These are phyloP conservation scores for Pyrochroa serraticornis DNA, from an alignment of 2,888 invertebrate species.

Conservation along the genomic window DNA sequence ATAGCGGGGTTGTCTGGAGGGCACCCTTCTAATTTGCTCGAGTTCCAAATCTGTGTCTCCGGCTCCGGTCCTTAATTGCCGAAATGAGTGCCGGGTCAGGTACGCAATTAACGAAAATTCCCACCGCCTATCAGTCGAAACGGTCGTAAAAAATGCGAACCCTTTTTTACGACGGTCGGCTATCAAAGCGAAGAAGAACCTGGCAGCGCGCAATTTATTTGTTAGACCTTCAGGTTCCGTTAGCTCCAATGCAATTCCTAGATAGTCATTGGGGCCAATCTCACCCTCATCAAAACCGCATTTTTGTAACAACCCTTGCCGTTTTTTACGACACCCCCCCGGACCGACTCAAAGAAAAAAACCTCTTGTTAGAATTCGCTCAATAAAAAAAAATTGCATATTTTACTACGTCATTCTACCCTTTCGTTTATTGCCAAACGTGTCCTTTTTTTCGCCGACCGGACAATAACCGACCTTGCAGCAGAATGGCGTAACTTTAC, in stretches of 20 bases:
- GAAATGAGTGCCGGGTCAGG: background rate
- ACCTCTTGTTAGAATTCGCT: slow-evolving; percentile 11
- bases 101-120: slow-evolving; percentile 11
- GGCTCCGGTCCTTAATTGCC: no score
- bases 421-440: slow-evolving; percentile 10
- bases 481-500: background rate
- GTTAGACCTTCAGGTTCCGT: slow-evolving; percentile 30
- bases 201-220: slow-evolving; percentile 29
- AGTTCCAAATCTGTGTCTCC: no score
- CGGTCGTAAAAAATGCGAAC: slow-evolving; percentile 26
- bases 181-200: background rate
- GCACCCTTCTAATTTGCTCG: no score
- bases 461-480: slow-evolving; percentile 6
- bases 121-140: background rate
- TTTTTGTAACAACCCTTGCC: slow-evolving; percentile 19
- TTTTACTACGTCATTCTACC: slow-evolving; percentile 17
- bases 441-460: slow-evolving; percentile 11
- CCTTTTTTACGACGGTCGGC: slow-evolving; percentile 25
- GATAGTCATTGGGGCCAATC: slow-evolving; percentile 22
- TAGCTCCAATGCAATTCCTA: slow-evolving; percentile 22
- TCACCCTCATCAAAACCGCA: slow-evolving; percentile 22
- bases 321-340: slow-evolving; percentile 11
- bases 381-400: slow-evolving; percentile 25
- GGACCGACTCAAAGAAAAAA: slow-evolving; percentile 5
- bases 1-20: no score